Evolutionary conservation across 2,797 vertebrate species (phyloP).

Genomic region (Acropternis orthonyx): DNA sequence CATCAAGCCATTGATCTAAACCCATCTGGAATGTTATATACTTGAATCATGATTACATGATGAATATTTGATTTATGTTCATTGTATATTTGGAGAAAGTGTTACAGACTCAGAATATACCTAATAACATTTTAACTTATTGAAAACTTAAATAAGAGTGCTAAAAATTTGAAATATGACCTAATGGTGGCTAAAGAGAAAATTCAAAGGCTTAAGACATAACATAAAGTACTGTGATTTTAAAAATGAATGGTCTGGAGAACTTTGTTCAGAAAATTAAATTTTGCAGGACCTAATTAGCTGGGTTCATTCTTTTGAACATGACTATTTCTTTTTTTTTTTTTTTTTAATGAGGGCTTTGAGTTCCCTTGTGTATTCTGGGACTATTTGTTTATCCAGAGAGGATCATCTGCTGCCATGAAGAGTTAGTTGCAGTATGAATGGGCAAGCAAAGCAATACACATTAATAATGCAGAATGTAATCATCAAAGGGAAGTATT

Average conservation of each 20-base stretch:
- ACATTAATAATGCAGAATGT: not conserved
- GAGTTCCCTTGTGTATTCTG: not conserved
- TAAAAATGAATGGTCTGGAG: not conserved
- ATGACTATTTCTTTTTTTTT: not conserved
- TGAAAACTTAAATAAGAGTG: slow-evolving; percentile 3
- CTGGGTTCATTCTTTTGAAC: not conserved
- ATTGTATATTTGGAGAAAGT: not conserved
- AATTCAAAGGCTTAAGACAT: not conserved
- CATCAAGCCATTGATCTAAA: not conserved
- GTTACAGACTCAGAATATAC: not conserved
- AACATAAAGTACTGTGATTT: not conserved
- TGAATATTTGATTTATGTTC: slow-evolving; percentile 42
- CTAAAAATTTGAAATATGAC: slow-evolving; percentile 39
- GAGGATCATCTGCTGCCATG: not conserved
- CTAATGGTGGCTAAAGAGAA: slow-evolving; percentile 17
- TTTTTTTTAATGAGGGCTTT: not conserved
- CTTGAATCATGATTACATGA: not conserved
- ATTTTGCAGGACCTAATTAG: slow-evolving; percentile 27
- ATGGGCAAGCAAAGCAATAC: not conserved
- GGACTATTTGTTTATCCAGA: slow-evolving; percentile 19
- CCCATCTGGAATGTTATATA: not conserved
- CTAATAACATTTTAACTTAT: slow-evolving; percentile 3
- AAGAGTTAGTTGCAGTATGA: not conserved
- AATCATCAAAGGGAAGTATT: not conserved
- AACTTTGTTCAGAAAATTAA: slow-evolving; percentile 10